Evolutionary conservation across 2,113 vertebrate genomes (phyloP).

Genomic region (Gymnorhina tibicen): DNA sequence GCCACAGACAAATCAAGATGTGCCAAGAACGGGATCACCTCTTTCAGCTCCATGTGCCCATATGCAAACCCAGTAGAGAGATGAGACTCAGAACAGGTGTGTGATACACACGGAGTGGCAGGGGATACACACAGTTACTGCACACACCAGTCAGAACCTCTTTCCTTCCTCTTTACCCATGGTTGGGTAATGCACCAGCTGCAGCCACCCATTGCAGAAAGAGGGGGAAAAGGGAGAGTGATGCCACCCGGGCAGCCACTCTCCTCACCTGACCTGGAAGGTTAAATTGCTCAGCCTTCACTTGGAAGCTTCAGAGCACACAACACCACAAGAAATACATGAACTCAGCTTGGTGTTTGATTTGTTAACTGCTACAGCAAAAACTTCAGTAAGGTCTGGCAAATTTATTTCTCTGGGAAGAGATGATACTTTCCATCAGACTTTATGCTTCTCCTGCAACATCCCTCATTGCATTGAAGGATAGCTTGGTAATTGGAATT

Average conservation of each 20-base stretch:
- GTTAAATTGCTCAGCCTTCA: background rate
- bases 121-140: constrained; percentile 33
- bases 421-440: background rate
- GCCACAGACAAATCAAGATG: constrained; percentile 56
- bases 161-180: constrained; percentile 12
- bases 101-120: constrained; percentile 28
- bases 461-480: background rate
- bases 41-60: constrained; percentile 25
- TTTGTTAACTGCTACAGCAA: background rate
- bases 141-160: constrained; percentile 49
- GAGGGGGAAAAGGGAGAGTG: background rate
- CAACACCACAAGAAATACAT: background rate
- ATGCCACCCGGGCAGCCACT: background rate
- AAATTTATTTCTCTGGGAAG: constrained; percentile 1
- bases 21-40: constrained; percentile 50
- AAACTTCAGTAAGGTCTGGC: background rate
- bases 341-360: background rate
- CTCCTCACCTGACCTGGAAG: background rate
- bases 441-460: background rate
- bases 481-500: background rate
- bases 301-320: background rate
- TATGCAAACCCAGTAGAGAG: constrained; percentile 37
- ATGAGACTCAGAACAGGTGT: constrained; percentile 39
- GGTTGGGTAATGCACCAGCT: background rate
- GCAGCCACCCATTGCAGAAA: background rate